phyloP scores from a whole-genome alignment of 2,797 vertebrate genomes.

The Urosaurus nigricauda region DNA sequence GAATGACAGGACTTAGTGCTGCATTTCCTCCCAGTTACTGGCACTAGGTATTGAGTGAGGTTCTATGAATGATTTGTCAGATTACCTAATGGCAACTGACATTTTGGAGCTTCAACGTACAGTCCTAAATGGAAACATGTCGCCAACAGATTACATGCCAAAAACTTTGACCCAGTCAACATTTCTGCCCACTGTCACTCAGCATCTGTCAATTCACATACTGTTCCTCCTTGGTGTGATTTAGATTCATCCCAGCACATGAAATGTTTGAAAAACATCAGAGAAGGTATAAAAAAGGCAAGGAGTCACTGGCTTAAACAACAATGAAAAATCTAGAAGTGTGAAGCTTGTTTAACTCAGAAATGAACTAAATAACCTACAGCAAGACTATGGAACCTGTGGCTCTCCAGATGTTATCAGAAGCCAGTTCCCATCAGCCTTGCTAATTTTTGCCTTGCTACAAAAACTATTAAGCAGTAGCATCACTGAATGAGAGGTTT shows the following conservation, averaged over 20 bases:
- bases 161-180: neutral
- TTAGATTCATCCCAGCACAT: neutral
- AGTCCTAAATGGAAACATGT: neutral
- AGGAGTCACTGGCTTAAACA: neutral
- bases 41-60: neutral
- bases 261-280: neutral
- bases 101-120: neutral
- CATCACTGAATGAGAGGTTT: no score
- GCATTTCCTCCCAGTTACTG: neutral
- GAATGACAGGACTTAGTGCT: neutral
- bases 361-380: neutral
- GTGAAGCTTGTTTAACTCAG: neutral
- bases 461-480: no score
- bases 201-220: neutral
- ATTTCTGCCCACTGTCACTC: neutral
- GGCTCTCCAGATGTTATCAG: neutral
- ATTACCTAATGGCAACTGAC: neutral
- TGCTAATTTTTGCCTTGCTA: neutral
- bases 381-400: neutral
- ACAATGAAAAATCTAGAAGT: neutral
- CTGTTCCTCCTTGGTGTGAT: neutral
- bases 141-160: neutral
- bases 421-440: neutral
- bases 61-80: neutral
- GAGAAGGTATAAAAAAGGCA: neutral